A percentile compares a stretch with the other conserved stretches of the same genome.
These are phyloP conservation scores for Hemitrygon akajei DNA, from an alignment of 2,797 vertebrate genomes.

Conservation along the genomic window DNA sequence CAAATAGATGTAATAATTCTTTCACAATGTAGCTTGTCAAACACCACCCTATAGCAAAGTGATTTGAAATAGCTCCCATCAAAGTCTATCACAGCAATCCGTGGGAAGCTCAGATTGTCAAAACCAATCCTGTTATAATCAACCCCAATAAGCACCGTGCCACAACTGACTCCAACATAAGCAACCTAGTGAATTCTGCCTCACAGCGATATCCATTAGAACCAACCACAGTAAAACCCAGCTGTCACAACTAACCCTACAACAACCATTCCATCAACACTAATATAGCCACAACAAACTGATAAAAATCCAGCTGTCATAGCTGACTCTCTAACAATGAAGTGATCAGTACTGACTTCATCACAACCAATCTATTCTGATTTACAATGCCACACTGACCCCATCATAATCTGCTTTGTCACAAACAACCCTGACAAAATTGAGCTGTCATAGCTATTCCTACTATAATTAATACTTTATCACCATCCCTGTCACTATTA, in stretches of 20 bases:
- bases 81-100: not conserved
- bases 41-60: not conserved
- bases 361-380: not conserved
- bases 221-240: not conserved
- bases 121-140: constrained; percentile 1
- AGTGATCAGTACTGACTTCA: not conserved
- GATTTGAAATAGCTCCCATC: not conserved
- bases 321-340: constrained; percentile 9
- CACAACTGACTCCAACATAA: not conserved
- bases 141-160: not conserved
- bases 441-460: not conserved
- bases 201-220: constrained; percentile 1
- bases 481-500: not conserved
- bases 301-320: constrained; percentile 15
- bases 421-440: not conserved
- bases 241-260: not conserved
- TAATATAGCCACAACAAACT: constrained; percentile 12
- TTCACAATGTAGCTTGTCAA: not conserved
- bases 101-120: not conserved
- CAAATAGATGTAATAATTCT: not conserved
- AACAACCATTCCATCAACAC: not conserved
- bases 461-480: not conserved
- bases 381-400: not conserved
- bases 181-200: constrained; percentile 17
- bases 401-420: not conserved